Conservation (phyloP, 2,113 vertebrate genomes). For the Ondatra zibethicus region DNA sequence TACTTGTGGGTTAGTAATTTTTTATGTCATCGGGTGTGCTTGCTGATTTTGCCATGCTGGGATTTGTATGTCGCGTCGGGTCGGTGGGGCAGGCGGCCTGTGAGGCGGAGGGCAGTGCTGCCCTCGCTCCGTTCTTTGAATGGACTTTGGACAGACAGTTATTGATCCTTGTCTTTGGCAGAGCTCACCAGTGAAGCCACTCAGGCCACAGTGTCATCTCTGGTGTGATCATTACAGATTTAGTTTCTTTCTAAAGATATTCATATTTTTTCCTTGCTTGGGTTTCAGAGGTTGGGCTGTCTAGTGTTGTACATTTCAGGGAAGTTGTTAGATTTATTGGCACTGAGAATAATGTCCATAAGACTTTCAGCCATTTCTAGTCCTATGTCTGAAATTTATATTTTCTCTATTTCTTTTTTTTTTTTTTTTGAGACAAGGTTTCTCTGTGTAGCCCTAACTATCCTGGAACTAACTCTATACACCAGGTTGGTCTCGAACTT, state of each 20-base stretch:
- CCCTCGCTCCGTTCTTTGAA: not conserved
- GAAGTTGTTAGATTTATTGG: not conserved
- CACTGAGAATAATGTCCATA: not conserved
- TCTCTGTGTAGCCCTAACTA: too few relatives aligned
- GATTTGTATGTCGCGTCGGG: not conserved
- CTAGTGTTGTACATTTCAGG: not conserved
- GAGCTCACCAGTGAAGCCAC: not conserved
- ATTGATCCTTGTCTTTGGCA: not conserved
- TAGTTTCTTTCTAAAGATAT: not conserved
- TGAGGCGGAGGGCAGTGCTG: not conserved
- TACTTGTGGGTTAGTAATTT: not conserved
- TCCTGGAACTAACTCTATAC: too few relatives aligned
- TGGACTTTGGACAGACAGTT: not conserved
- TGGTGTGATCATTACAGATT: not conserved
- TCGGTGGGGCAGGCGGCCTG: not conserved
- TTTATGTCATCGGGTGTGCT: not conserved
- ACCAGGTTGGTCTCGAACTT: too few relatives aligned
- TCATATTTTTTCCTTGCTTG: not conserved
- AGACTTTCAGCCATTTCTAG: not conserved
- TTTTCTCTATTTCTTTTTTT: conserved; percentile 28
- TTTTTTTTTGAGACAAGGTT: too few relatives aligned
- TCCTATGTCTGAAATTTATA: not conserved
- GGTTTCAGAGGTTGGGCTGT: not conserved
- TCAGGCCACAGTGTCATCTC: not conserved
- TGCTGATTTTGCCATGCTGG: not conserved